Base-by-base conservation (phyloP, 1,140 invertebrate species). In the Sweltsa coloradensis region DNA sequence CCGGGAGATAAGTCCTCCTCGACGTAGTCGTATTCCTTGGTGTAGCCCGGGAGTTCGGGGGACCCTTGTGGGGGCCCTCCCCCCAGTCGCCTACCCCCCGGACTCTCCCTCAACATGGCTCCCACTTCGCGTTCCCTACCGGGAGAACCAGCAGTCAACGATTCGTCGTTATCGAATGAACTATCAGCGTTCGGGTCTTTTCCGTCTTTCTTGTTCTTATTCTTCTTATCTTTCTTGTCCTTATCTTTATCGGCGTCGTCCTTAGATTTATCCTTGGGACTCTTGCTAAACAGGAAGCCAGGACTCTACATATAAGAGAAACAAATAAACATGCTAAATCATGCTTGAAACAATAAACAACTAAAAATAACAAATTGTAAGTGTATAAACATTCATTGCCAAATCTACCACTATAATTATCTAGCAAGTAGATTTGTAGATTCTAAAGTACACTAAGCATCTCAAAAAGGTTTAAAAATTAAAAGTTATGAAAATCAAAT, bases 21-120 rank as follows among this genome's bases (percentile, higher is more conserved):
- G 43, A 71, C 71, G 49, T 78, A 78, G 52, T 76, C 71, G 51
- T 79, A 79, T 2, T 73, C 63, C 50, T 71, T 71, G 3, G 74
- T 78, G 51, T 74, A 76, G 3, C 66, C 67, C 6, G 69, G 66
- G 14, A 66, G 53, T 50, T 2, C 68, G 57, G 68, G 63, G 0
- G 67, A 66, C 42, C 62, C 63, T 18, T 55, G 36, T 6, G 57
- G 54, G 9, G 50, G 45, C 7, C 46, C 49, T 45, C 49, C 51
- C 14, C 51, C 49, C 23, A 46, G 24, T 16, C 41, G 40, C n/a
- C n/a, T n/a, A n/a, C n/a, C n/a, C n/a, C n/a, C 31, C 42, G 9
- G 29, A 19, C 5, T 41, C 36, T 46, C 51, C 36, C 42, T 46
- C 51, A 24, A 34, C 19, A 3, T 6, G 13, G 13, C 37, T 23